Base-by-base conservation (phyloP, 2,113 vertebrate genomes). In the Pelecanoides urinatrix region DNA sequence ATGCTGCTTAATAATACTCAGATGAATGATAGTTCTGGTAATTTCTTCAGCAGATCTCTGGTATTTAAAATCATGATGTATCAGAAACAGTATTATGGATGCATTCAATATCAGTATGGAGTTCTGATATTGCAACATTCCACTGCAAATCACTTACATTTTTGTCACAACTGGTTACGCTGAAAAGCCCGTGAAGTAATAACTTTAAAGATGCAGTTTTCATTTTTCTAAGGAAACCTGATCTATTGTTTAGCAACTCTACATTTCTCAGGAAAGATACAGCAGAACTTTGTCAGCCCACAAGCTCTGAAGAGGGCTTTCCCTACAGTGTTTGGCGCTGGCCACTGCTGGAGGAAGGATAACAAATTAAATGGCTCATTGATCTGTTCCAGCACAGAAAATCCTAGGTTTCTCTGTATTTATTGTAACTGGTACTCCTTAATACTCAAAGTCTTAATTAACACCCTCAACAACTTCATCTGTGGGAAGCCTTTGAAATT, bases 311-410 rank as follows among this genome's bases (percentile, higher is more conserved):
- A 70, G 36, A 76, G 14, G 5, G 9, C 70, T 94, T 88, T 83
- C 42, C 49, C 30, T n/a, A 10, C 14, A 59, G 42, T 1, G 4
- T 67, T 86, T 70, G 21, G 13, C 18, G 3, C 23, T 0, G 2
- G 88, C 52, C 30, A 47, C 62, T 88, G 78, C 78, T 90, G 53
- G 53, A 93, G 55, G 72, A 85, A 67, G 62, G 45, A 79, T 86
- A 93, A 90, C 81, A 90, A 95, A 94, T 93, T 72, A 93, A 90
- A 88, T 70, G 78, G 49, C 75, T 95, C 90, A 83, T 65, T 90
- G 78, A 86, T 86, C 82, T 79, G 18, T 90, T 92, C 53, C 71
- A 83, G 90, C 38, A 61, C 21, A 78, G 82, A 76, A 94, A 86
- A 93, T 86, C 34, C 67, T 49, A 72, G 23, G 19, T 88, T 92